These are phyloP conservation scores for Oncorhynchus keta DNA, from an alignment of 2,113 vertebrate species.

Conservation along the genomic window DNA sequence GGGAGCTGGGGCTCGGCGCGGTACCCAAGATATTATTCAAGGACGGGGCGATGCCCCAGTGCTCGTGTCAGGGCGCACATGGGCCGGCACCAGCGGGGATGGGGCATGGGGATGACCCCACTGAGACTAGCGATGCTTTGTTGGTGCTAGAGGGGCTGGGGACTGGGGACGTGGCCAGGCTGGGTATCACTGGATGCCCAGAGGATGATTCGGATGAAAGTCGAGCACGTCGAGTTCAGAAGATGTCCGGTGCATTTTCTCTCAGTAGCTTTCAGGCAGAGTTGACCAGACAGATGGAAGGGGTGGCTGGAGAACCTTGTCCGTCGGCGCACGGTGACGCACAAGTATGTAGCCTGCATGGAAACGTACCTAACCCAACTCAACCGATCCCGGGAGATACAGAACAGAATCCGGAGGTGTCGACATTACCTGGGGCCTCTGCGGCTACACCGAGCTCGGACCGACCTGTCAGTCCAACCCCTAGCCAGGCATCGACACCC, in stretches of 20 bases:
- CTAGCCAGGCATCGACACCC: constrained; percentile 61
- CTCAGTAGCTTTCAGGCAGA: constrained; percentile 70
- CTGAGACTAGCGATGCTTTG: constrained; percentile 89
- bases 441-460: constrained; percentile 47
- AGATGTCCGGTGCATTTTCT: constrained; percentile 70
- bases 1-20: constrained; percentile 71
- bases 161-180: constrained; percentile 76
- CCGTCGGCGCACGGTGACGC: constrained; percentile 56
- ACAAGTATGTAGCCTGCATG: constrained; percentile 62
- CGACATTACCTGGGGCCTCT: not conserved
- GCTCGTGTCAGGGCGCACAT: constrained; percentile 72
- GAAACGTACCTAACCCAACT: constrained; percentile 31
- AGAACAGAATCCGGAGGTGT: constrained; percentile 13
- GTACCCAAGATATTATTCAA: constrained; percentile 73
- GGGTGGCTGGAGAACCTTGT: constrained; percentile 41
- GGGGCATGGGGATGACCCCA: constrained; percentile 71
- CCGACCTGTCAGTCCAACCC: constrained; percentile 46
- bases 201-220: constrained; percentile 69
- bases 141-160: constrained; percentile 87
- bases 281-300: constrained; percentile 62
- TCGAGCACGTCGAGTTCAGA: constrained; percentile 52
- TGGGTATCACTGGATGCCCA: constrained; percentile 65
- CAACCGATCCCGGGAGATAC: constrained; percentile 19
- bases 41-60: constrained; percentile 73
- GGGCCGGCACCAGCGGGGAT: constrained; percentile 50